These are phyloP conservation scores for Teleogryllus oceanicus DNA, from an alignment of 2,888 invertebrate species.

Conservation along the genomic window DNA sequence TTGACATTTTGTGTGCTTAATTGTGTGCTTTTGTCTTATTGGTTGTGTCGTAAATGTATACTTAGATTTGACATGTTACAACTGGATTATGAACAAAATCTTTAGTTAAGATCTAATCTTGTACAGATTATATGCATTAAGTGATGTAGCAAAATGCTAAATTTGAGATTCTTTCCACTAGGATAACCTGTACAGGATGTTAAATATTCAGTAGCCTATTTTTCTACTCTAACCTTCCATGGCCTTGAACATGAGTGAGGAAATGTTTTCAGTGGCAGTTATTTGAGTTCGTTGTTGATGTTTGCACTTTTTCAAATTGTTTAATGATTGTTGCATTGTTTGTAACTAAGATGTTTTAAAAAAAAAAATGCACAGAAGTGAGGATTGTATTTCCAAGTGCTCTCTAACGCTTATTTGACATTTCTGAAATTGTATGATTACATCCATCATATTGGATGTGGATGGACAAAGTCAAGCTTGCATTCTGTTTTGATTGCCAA, in stretches of 20 bases:
- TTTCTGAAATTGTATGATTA: no score
- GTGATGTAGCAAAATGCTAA: not conserved
- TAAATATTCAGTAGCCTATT: slow-evolving; percentile 6
- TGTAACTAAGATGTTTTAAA: no score
- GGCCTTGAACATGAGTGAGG: not conserved
- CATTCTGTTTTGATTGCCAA: no score
- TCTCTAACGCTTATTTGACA: no score
- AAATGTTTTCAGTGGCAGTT: no score
- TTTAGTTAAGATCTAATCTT: not conserved
- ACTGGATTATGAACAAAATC: not conserved
- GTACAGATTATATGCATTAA: slow-evolving; percentile 1
- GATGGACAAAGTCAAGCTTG: no score
- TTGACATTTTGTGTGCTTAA: not conserved
- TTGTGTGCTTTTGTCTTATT: not conserved
- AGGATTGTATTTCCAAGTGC: no score
- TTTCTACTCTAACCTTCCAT: slow-evolving; percentile 5
- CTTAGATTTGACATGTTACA: not conserved
- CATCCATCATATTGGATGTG: no score
- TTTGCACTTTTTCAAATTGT: no score
- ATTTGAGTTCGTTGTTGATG: no score
- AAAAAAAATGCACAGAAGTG: no score
- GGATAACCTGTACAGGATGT: not conserved
- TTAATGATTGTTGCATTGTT: no score
- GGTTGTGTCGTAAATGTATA: not conserved
- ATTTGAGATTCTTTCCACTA: not conserved